Percentiles rank a stretch among this genome's conserved stretches.
Evolutionary conservation across 2,888 invertebrate genomes (phyloP).

Genomic region (Ophonus ardosiacus): DNA sequence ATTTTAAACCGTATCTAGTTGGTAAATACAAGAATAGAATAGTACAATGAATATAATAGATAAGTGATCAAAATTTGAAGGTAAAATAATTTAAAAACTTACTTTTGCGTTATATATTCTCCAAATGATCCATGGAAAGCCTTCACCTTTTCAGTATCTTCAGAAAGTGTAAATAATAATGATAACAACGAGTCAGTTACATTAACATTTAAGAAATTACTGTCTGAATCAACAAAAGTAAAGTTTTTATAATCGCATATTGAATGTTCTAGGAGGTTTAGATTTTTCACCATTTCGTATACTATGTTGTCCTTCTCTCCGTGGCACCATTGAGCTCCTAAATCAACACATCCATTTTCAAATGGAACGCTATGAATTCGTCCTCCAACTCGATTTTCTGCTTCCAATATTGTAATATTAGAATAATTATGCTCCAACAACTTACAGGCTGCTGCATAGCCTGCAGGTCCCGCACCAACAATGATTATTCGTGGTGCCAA

Average conservation of each 20-base stretch:
- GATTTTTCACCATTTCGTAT: constrained; percentile 72
- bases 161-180: not conserved
- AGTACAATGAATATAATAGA: not conserved
- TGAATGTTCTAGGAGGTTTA: constrained; percentile 73
- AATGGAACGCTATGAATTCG: constrained; percentile 70
- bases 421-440: constrained; percentile 75
- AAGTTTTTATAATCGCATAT: constrained; percentile 67
- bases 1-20: not conserved
- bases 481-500: constrained; percentile 74
- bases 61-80: not conserved
- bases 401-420: constrained; percentile 76
- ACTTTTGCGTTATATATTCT: constrained; percentile 44
- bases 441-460: constrained; percentile 78
- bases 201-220: constrained; percentile 42
- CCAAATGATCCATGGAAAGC: constrained; percentile 40
- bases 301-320: constrained; percentile 73
- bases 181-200: constrained; percentile 3
- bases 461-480: constrained; percentile 80
- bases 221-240: constrained; percentile 41
- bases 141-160: constrained; percentile 41
- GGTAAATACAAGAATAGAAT: not conserved
- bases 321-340: constrained; percentile 75
- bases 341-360: constrained; percentile 68
- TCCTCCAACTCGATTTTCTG: constrained; percentile 73
- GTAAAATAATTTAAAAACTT: constrained; percentile 7